Conservation (phyloP, 37 sponge, comb jelly and placozoan species). For the Theonella swinhoei region DNA sequence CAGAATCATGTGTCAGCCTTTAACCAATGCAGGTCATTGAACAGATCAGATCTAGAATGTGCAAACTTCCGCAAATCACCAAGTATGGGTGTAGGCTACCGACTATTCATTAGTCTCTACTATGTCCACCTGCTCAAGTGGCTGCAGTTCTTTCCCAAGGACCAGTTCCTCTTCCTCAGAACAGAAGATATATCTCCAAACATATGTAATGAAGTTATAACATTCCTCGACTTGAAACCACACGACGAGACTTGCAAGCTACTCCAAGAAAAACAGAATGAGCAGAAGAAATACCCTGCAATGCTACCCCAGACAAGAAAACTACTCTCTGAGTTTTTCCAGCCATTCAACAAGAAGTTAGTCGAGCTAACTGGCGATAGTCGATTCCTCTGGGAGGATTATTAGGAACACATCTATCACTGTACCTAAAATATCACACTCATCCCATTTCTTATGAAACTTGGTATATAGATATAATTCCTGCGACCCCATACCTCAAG, state of each 20-base stretch:
- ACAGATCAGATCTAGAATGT: not conserved
- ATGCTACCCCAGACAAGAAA: constrained; percentile 15
- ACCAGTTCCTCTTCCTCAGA: constrained; percentile 41
- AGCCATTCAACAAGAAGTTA: constrained; percentile 38
- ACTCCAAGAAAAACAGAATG: not conserved
- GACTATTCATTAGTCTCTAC: constrained; percentile 23
- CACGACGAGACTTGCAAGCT: not conserved
- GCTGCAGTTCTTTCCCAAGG: constrained; percentile 40
- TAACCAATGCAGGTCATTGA: not conserved
- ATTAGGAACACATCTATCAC: not conserved
- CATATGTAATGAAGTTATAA: not conserved
- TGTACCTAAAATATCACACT: too few relatives aligned
- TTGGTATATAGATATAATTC: too few relatives aligned
- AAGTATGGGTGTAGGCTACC: not conserved
- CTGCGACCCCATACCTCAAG: too few relatives aligned
- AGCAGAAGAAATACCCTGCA: not conserved
- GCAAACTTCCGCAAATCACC: not conserved
- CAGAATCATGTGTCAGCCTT: not conserved
- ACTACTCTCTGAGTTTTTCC: constrained; percentile 25
- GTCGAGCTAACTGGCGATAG: constrained; percentile 34
- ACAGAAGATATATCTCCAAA: constrained; percentile 29
- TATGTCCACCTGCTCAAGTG: constrained; percentile 45
- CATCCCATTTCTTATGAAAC: too few relatives aligned
- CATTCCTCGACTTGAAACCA: constrained; percentile 27
- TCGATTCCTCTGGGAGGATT: constrained; percentile 31